Percentiles rank a stretch among this genome's conserved stretches.
Evolutionary conservation across 2,888 invertebrate species (phyloP).

Genomic region (Elegia similella): DNA sequence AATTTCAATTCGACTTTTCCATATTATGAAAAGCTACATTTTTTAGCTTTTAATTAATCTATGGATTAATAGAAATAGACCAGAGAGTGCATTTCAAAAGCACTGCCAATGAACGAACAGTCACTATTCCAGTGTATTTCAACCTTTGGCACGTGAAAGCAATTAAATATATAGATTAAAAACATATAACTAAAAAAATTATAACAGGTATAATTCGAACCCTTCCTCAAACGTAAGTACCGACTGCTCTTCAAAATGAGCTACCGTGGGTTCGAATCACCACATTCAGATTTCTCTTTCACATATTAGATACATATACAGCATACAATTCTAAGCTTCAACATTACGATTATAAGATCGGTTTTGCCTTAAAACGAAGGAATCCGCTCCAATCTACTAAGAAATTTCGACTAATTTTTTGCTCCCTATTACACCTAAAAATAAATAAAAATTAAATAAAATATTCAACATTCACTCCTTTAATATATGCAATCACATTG

Average conservation of each 20-base stretch:
- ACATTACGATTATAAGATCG: slow-evolving; percentile 18
- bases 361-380: slow-evolving; percentile 26
- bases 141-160: slow-evolving; percentile 19
- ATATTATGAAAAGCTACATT: too few relatives aligned
- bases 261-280: too few relatives aligned
- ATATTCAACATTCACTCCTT: slow-evolving; percentile 47
- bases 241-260: too few relatives aligned
- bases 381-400: slow-evolving; percentile 46
- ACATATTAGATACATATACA: not conserved
- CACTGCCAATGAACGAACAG: not conserved
- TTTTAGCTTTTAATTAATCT: too few relatives aligned
- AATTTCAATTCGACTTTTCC: too few relatives aligned
- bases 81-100: not conserved
- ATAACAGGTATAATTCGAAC: too few relatives aligned
- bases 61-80: not conserved
- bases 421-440: slow-evolving; percentile 52
- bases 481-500: slow-evolving; percentile 61
- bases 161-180: not conserved
- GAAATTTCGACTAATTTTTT: slow-evolving; percentile 41
- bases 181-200: too few relatives aligned
- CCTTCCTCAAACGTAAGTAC: too few relatives aligned
- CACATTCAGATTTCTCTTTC: too few relatives aligned
- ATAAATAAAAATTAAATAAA: slow-evolving; percentile 68
- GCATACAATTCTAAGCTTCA: slow-evolving; percentile 8
- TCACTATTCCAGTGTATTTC: not conserved